phyloP scores from a whole-genome alignment of 2,797 vertebrate species.

The Helarctos malayanus region DNA sequence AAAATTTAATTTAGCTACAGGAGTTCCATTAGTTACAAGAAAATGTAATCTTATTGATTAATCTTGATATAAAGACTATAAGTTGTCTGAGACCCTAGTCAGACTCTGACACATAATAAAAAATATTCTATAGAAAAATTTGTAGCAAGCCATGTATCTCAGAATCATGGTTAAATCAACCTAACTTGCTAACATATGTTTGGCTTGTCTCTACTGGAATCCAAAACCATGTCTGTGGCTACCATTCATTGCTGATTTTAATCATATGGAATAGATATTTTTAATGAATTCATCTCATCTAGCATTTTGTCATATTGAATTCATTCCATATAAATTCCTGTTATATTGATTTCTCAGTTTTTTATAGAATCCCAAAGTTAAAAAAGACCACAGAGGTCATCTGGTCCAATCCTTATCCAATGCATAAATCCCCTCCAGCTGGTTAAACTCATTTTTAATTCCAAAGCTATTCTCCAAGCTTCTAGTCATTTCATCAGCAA shows the following conservation, averaged over 20 bases:
- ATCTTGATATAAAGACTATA: background rate
- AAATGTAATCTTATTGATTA: background rate
- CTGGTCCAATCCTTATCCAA: conserved; percentile 56
- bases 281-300: background rate
- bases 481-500: conserved; percentile 84
- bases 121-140: background rate
- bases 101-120: background rate
- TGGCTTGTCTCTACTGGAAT: background rate
- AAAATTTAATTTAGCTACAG: conserved; percentile 55
- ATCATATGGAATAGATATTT: background rate
- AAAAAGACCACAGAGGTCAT: conserved; percentile 76
- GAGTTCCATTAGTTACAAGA: background rate
- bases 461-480: conserved; percentile 77
- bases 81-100: background rate
- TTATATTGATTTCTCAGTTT: conserved; percentile 57
- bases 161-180: conserved; percentile 8
- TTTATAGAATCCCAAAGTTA: conserved; percentile 52
- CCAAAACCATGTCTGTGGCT: background rate
- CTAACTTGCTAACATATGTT: background rate
- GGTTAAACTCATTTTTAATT: conserved; percentile 84
- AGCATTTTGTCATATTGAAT: conserved; percentile 49
- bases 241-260: conserved; percentile 57
- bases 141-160: background rate
- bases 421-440: conserved; percentile 80
- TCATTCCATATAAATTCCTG: conserved; percentile 47